These are phyloP conservation scores for Netta rufina DNA, from an alignment of 2,797 vertebrate species.

Conservation along the genomic window DNA sequence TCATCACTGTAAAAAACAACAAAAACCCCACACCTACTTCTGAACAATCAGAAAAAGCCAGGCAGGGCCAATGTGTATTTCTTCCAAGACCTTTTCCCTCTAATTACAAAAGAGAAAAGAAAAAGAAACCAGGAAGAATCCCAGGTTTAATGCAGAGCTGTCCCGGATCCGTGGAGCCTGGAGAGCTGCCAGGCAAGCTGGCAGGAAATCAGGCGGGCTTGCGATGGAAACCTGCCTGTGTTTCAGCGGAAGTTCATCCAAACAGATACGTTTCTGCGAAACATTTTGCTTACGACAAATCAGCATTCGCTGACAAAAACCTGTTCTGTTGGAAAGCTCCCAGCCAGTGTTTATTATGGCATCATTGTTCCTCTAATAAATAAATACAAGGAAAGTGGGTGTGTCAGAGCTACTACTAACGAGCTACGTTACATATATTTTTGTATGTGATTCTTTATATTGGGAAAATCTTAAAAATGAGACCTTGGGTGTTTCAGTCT, in stretches of 20 bases:
- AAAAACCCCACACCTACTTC: background rate
- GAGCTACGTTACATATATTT: background rate
- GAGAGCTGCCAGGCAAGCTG: constrained; percentile 46
- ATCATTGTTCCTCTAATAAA: background rate
- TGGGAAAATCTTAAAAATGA: background rate
- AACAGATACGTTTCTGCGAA: constrained; percentile 26
- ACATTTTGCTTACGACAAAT: constrained; percentile 46
- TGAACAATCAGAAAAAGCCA: background rate
- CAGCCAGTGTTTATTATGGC: background rate
- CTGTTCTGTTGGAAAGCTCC: constrained; percentile 13
- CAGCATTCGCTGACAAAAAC: background rate
- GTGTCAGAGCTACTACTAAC: background rate
- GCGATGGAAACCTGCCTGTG: constrained; percentile 56
- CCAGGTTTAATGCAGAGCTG: constrained; percentile 28
- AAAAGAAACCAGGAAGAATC: constrained; percentile 26
- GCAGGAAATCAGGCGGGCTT: constrained; percentile 35
- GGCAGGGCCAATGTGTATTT: background rate
- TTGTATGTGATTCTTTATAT: background rate
- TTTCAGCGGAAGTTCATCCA: constrained; percentile 58
- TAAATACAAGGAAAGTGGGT: background rate
- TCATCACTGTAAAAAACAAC: background rate
- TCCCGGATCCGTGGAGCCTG: constrained; percentile 20
- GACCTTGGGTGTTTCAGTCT: background rate
- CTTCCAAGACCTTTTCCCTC: constrained; percentile 12
- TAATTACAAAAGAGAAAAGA: background rate